phyloP scores from a whole-genome alignment of 2,113 vertebrate species.

The Apodemus speciosus region DNA sequence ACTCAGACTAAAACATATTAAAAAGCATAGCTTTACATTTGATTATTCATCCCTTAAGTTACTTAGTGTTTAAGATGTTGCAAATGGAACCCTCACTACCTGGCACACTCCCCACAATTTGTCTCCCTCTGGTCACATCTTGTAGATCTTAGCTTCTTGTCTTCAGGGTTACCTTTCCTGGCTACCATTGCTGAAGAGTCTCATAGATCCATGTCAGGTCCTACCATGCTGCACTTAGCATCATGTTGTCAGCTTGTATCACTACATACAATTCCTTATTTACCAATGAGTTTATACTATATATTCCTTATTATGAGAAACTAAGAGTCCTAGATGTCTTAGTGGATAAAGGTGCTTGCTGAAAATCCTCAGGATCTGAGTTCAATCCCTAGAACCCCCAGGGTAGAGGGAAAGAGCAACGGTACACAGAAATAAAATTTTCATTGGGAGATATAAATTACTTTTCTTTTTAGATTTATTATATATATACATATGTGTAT shows the following conservation, averaged over 20 bases:
- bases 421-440: background rate
- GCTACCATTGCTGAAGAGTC: background rate
- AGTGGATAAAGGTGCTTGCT: background rate
- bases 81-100: background rate
- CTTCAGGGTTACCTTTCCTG: background rate
- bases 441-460: too few relatives aligned
- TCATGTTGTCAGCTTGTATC: background rate
- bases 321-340: background rate
- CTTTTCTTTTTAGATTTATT: too few relatives aligned
- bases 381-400: too few relatives aligned
- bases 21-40: background rate
- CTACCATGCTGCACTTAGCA: background rate
- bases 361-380: too few relatives aligned
- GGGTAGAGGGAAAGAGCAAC: background rate
- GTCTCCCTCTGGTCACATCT: too few relatives aligned
- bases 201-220: background rate
- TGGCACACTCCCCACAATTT: background rate
- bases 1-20: background rate
- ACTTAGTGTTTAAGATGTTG: background rate
- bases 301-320: background rate
- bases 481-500: background rate
- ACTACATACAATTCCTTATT: background rate
- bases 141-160: background rate
- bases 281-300: background rate
- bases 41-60: background rate